A percentile compares a stretch with the other conserved stretches of the same genome.
phyloP scores from a whole-genome alignment of 2,888 invertebrate species.

The Caenorhabditis sinica region DNA sequence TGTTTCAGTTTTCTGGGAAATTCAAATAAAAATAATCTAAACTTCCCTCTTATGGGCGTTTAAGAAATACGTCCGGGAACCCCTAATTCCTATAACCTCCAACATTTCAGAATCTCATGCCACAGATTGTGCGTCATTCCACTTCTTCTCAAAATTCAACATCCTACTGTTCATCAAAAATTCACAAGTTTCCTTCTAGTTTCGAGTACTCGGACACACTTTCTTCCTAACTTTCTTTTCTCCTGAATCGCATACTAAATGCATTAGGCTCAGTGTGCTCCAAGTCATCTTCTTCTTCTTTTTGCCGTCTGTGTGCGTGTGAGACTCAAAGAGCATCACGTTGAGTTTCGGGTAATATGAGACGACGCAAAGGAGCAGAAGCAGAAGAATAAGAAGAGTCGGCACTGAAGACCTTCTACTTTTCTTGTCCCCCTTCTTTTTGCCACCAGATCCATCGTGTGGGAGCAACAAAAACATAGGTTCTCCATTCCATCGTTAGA shows the following conservation, averaged over 20 bases:
- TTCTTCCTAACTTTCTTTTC: conserved; percentile 23
- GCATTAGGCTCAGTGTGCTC: conserved; percentile 52
- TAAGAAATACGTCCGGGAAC: too few relatives aligned
- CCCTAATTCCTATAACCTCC: too few relatives aligned
- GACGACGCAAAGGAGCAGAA: conserved; percentile 59
- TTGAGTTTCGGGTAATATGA: conserved; percentile 68
- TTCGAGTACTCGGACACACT: conserved; percentile 34
- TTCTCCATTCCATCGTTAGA: conserved; percentile 6
- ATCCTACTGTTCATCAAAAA: conserved; percentile 41
- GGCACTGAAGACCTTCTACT: conserved; percentile 21
- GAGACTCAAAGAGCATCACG: conserved; percentile 64
- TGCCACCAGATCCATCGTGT: conserved; percentile 11
- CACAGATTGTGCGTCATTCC: neutral
- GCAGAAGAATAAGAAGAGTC: conserved; percentile 25
- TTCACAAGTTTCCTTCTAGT: conserved; percentile 45
- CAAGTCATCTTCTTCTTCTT: conserved; percentile 53
- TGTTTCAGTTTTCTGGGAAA: too few relatives aligned
- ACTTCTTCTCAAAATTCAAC: neutral
- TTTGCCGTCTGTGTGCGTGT: conserved; percentile 28
- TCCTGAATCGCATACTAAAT: conserved; percentile 60
- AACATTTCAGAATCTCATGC: conserved; percentile 3
- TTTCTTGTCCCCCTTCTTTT: conserved; percentile 3
- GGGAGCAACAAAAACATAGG: conserved; percentile 37
- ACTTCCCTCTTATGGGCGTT: too few relatives aligned
- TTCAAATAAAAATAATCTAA: too few relatives aligned